Conservation (phyloP, 2,888 invertebrate species). For the Elmis aenea region DNA sequence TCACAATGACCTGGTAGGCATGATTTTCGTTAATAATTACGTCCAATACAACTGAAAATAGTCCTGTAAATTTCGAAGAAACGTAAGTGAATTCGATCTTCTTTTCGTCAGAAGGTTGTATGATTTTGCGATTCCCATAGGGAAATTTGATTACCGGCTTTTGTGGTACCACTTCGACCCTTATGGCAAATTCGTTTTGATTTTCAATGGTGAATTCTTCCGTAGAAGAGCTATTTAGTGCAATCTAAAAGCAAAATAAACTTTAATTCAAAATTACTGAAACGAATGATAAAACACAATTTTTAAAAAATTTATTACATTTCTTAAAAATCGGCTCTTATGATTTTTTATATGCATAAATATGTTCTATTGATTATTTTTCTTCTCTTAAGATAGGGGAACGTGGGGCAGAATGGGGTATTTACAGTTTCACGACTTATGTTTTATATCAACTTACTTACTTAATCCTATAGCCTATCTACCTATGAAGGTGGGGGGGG, state of each 20-base stretch:
- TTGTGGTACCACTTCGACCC: slow-evolving; percentile 23
- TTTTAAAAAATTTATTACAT: too few relatives aligned
- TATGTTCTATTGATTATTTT: too few relatives aligned
- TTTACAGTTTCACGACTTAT: too few relatives aligned
- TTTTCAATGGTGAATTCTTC: slow-evolving; percentile 39
- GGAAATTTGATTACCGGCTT: slow-evolving; percentile 28
- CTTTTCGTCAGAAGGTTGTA: slow-evolving; percentile 21
- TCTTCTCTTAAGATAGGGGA: too few relatives aligned
- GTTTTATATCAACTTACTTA: too few relatives aligned
- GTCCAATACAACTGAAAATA: slow-evolving; percentile 40
- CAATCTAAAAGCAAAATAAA: slow-evolving; percentile 4
- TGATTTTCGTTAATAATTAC: slow-evolving; percentile 46
- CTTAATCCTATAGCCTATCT: too few relatives aligned
- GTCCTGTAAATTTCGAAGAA: slow-evolving; percentile 31
- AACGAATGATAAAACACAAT: too few relatives aligned
- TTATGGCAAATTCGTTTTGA: slow-evolving; percentile 40
- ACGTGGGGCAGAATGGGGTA: too few relatives aligned
- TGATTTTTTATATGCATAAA: too few relatives aligned
- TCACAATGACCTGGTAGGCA: slow-evolving; percentile 42
- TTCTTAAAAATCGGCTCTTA: too few relatives aligned
- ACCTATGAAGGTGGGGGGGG: too few relatives aligned
- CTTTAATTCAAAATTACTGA: neutral
- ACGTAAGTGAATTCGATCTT: slow-evolving; percentile 29
- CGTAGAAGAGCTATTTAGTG: slow-evolving; percentile 9
- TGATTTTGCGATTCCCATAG: slow-evolving; percentile 21